These are phyloP conservation scores for Tortricodes alternella DNA, from an alignment of 2,888 invertebrate genomes.

Conservation along the genomic window DNA sequence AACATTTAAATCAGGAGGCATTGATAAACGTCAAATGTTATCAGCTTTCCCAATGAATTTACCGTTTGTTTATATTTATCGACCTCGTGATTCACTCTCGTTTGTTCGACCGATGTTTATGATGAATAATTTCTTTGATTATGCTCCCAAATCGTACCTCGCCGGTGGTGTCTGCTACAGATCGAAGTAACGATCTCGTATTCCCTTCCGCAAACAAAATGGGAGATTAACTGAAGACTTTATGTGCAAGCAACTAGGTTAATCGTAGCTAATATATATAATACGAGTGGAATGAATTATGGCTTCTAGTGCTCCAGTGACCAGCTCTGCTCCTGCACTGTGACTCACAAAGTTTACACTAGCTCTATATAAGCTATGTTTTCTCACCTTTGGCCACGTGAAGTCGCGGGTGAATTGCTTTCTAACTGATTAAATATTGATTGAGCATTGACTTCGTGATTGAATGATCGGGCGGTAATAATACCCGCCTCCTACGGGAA, in stretches of 20 bases:
- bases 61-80: conserved; percentile 15
- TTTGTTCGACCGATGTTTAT: conserved; percentile 22
- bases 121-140: conserved; percentile 27
- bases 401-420: neutral
- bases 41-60: conserved; percentile 13
- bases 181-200: conserved; percentile 24
- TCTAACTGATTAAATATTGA: neutral
- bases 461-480: neutral
- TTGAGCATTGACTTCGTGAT: neutral
- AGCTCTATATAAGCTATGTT: conserved; percentile 34
- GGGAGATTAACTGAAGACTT: conserved; percentile 48
- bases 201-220: conserved; percentile 31
- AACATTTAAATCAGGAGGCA: conserved; percentile 7
- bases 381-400: conserved; percentile 25
- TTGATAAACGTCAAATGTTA: conserved; percentile 1
- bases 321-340: conserved; percentile 44
- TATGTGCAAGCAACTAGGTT: conserved; percentile 63
- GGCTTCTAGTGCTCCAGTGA: conserved; percentile 52
- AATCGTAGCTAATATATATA: conserved; percentile 64
- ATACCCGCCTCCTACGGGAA: too few relatives aligned
- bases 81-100: conserved; percentile 14
- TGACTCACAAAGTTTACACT: conserved; percentile 61
- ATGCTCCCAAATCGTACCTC: conserved; percentile 16
- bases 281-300: conserved; percentile 52
- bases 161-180: conserved; percentile 14